Evolutionary conservation across 2,888 invertebrate species (phyloP).

Genomic region (Protonemura montana): DNA sequence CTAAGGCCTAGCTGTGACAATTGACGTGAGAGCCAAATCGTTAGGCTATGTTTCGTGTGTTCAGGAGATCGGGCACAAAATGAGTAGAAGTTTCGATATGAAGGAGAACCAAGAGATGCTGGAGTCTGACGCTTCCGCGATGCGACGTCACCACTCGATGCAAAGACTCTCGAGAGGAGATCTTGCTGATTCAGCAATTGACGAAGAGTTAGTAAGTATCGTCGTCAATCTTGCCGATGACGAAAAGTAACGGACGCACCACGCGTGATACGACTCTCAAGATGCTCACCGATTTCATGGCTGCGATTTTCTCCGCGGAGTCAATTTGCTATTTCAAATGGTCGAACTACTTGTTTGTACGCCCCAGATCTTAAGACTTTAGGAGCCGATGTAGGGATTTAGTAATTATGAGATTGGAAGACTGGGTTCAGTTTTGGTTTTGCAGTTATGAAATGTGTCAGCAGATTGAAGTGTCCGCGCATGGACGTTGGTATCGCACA

Average conservation of each 20-base stretch:
- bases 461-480: not conserved
- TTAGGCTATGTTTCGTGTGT: slow-evolving; percentile 37
- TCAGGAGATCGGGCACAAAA: slow-evolving; percentile 86
- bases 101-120: slow-evolving; percentile 66
- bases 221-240: not conserved
- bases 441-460: not conserved
- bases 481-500: not conserved
- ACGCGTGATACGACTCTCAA: not conserved
- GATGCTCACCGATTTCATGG: slow-evolving; percentile 7
- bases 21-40: not conserved
- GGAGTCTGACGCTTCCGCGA: slow-evolving; percentile 62
- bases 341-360: not conserved
- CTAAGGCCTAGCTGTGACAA: not conserved
- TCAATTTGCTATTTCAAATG: not conserved
- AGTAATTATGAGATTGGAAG: too few relatives aligned
- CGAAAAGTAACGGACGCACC: not conserved
- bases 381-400: too few relatives aligned
- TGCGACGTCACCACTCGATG: slow-evolving; percentile 80
- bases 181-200: slow-evolving; percentile 61
- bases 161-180: slow-evolving; percentile 71
- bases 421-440: not conserved
- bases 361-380: too few relatives aligned
- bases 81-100: slow-evolving; percentile 88
- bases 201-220: slow-evolving; percentile 52
- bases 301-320: not conserved